Evolutionary conservation across 2,888 invertebrate species (phyloP).

Genomic region (Melanostoma mellinum): DNA sequence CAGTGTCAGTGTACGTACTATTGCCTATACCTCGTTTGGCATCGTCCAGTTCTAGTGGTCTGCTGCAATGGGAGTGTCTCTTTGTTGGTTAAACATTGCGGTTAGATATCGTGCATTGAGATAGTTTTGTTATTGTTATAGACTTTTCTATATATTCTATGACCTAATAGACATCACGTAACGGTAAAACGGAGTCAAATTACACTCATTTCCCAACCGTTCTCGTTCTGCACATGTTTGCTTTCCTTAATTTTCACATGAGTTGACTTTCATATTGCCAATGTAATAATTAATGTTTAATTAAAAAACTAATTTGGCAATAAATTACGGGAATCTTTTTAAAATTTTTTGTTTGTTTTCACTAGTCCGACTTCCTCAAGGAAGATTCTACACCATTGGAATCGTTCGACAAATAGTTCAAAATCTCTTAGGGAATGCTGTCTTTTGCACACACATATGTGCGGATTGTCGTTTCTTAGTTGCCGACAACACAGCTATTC

Average conservation of each 20-base stretch:
- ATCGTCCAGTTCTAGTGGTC: constrained; percentile 6
- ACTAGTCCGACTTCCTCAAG: constrained; percentile 1
- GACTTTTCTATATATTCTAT: too few species aligned
- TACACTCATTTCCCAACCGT: constrained; percentile 16
- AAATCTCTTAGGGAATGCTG: constrained; percentile 52
- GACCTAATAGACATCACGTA: neutral
- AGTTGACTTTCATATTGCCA: constrained; percentile 22
- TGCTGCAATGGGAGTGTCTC: constrained; percentile 50
- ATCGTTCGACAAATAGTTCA: constrained; percentile 45
- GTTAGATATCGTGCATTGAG: constrained; percentile 17
- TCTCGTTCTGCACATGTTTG: constrained; percentile 29
- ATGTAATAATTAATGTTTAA: constrained; percentile 68
- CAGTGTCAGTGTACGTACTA: constrained; percentile 32
- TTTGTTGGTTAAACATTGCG: constrained; percentile 70
- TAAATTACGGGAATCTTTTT: constrained; percentile 69
- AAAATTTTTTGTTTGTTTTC: constrained; percentile 52
- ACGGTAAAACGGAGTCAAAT: constrained; percentile 16
- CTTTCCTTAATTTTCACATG: constrained; percentile 9
- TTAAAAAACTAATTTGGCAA: constrained; percentile 69
- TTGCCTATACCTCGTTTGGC: neutral
- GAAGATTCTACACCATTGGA: constrained; percentile 26
- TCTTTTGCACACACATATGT: constrained; percentile 64
- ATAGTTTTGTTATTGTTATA: neutral
- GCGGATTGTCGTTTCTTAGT: constrained; percentile 57
- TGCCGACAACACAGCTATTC: constrained; percentile 76